Evolutionary conservation across 2,888 invertebrate species (phyloP), one percentile per base, ranked within the genome.

Genomic region (Stegophylla sp.): DNA sequence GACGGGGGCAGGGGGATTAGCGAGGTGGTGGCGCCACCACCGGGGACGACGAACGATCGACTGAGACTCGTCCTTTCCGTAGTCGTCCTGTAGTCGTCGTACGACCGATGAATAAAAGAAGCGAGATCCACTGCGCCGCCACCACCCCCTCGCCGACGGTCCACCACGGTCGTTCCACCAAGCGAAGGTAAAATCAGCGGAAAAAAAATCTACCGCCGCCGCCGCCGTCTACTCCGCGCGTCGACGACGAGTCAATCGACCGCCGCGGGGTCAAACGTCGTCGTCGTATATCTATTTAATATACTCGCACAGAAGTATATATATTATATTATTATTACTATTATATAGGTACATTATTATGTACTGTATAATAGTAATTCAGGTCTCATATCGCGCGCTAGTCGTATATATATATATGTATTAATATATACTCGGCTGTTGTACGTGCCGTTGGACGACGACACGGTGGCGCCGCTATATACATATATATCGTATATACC

Each of bases 161-260:
- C 26, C n/a, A 4, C 17, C 66, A 26, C 7, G 34, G 34, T 4
- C 75, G 41, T 1, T 17, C 28, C 9, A 41, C 12, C 23, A 9
- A 9, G 26, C 4, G 45, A 66, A 20, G 26, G 45, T 51, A 76
- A 64, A 64, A 76, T 51, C 20, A 48, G 61, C 51, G 23, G 63
- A 59, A 43, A 59, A 72, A 59, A 59, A 73, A 43, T 7, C 1
- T 4, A 10, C 20, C n/a, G 23, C 28, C 17, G 4, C 3, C 61
- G 28, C 43, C 3, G 64, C 15, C 43, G 26, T 15, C 3, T 17
- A 67, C 23, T 17, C 23, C 4, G 4, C 26, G 26, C 41, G 34
- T 34, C 28, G 48, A 61, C 73, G 73, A 75, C 74, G 74, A 75
- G 48, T 75, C 74, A 75, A 63, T 63, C 63, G 74, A 75, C 28